Percentiles rank a stretch among this genome's conserved stretches.
Evolutionary conservation across 2,113 vertebrate genomes (phyloP).

Genomic region (Mungos mungo): DNA sequence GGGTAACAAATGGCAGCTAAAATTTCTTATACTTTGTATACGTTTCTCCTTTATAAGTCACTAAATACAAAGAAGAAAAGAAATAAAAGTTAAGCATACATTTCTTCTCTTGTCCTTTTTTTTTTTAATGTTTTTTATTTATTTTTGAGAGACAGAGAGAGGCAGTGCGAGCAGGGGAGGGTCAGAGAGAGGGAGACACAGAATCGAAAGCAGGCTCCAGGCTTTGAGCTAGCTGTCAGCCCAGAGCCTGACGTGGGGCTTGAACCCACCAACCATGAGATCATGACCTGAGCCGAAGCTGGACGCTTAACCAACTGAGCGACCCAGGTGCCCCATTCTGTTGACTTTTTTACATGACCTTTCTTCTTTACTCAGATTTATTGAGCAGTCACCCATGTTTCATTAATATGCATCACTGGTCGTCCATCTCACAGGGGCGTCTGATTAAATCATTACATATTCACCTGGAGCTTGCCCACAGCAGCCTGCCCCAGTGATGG

Average conservation of each 20-base stretch:
- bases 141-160: too few species aligned
- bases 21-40: not conserved
- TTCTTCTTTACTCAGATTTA: not conserved
- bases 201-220: too few species aligned
- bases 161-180: too few species aligned
- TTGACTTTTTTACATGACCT: not conserved
- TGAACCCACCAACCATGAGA: too few species aligned
- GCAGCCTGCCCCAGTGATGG: too few species aligned
- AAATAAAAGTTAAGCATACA: not conserved
- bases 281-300: too few species aligned
- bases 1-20: not conserved
- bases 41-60: not conserved
- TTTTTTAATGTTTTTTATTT: too few species aligned
- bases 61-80: not conserved
- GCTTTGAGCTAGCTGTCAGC: too few species aligned
- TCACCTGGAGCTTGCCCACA: not conserved
- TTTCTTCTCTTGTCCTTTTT: not conserved
- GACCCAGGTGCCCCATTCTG: too few species aligned
- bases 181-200: too few species aligned
- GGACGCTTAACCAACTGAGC: too few species aligned
- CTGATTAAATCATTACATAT: not conserved
- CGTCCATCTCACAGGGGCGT: not conserved
- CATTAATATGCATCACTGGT: not conserved
- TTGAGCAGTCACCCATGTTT: slow-evolving; percentile 8
- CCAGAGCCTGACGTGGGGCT: too few species aligned